phyloP scores from a whole-genome alignment of 2,888 invertebrate genomes.

The Syrphus vitripennis region DNA sequence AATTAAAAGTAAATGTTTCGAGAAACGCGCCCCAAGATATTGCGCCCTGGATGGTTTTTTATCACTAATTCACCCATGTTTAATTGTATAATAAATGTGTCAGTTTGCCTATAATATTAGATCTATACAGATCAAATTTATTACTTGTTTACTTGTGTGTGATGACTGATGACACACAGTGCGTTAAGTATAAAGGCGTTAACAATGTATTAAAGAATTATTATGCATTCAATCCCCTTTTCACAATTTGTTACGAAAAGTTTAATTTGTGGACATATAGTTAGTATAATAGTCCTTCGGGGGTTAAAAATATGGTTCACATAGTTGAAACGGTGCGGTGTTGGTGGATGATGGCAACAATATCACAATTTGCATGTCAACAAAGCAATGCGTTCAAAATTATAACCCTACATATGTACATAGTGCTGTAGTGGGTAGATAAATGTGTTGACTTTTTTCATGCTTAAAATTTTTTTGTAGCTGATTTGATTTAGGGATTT shows the following conservation, averaged over 20 bases:
- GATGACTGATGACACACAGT: no score
- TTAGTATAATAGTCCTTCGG: conserved; percentile 28
- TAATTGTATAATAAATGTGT: conserved; percentile 36
- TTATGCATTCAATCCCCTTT: not conserved
- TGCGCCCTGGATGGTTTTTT: not conserved
- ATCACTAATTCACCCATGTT: not conserved
- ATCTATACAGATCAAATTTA: conserved; percentile 64
- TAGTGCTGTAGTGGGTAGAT: not conserved
- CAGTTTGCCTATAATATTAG: conserved; percentile 31
- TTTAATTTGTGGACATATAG: conserved; percentile 41
- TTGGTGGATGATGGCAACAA: conserved; percentile 49
- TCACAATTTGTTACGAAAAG: conserved; percentile 27
- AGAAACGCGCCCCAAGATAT: not conserved
- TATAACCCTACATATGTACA: not conserved
- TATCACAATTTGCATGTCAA: conserved; percentile 63
- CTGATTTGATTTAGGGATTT: conserved; percentile 36
- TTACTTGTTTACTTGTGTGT: conserved; percentile 69
- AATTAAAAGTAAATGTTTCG: no score
- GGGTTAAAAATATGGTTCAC: conserved; percentile 28
- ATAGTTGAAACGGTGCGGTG: not conserved
- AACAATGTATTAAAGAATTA: conserved; percentile 31
- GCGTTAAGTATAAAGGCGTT: conserved; percentile 18
- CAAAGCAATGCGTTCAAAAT: conserved; percentile 1
- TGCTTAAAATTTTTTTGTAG: conserved; percentile 12
- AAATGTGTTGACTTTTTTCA: conserved; percentile 30